Evolutionary conservation across 2,888 invertebrate genomes (phyloP), one percentile per base, ranked within the genome.

Genomic region (Operophtera brumata): DNA sequence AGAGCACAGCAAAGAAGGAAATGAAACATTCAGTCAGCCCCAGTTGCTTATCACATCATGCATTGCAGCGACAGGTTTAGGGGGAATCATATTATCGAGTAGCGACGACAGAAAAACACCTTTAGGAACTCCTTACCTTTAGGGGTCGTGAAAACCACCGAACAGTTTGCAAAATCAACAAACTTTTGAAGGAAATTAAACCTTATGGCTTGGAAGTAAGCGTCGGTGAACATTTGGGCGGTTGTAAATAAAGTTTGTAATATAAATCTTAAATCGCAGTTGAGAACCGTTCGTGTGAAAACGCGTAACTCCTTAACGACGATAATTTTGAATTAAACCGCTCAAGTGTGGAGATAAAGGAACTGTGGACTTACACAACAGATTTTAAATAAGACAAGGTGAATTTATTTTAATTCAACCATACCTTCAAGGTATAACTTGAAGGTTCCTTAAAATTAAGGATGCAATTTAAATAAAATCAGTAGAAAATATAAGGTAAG

Each of bases 261-360:
- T 71, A 80, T 81, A 81, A 81, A 82, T 81, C 75, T 78, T 69
- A 72, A 80, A 80, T 80, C 74, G 74, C 78, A 78, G 81, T 78
- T 69, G 74, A 72, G 73, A 75, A 61, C 70, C 80, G 77, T 69
- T 78, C 77, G 74, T 73, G 80, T 69, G 81, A 80, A 80, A 80
- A 74, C 73, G 79, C 80, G 81, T 79, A 80, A 77, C 78, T 79
- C 77, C 77, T 75, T 82, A 82, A 78, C 76, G 77, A 78, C 80
- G 79, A 82, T 82, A 80, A 82, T 82, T 82, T 77, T 73, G 71
- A 78, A 80, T 80, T 80, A 79, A 70, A 65, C 66, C 81, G 75
- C 63, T 77, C 76, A 70, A 77, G 80, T 78, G 81, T 72, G 64
- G 75, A 80, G 82, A 82, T 82, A 82, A 81, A 80, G 50, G 49